These are phyloP conservation scores for Andrena dorsata DNA, from an alignment of 2,888 invertebrate species.

Conservation along the genomic window DNA sequence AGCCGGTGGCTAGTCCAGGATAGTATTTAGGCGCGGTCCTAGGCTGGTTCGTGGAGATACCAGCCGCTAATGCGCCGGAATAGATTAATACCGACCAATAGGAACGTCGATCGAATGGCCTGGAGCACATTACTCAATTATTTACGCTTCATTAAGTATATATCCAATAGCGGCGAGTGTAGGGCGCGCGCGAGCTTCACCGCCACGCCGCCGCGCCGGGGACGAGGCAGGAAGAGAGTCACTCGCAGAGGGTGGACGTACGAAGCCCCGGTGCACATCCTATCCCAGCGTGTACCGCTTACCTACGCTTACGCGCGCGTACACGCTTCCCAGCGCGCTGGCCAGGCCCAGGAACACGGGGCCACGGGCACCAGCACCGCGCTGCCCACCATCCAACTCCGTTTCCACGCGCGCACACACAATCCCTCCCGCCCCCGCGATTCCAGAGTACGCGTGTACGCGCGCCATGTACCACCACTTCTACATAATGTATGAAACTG, in stretches of 20 bases:
- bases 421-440: background rate
- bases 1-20: slow-evolving; percentile 65
- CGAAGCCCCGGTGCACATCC: slow-evolving; percentile 60
- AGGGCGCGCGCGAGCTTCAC: slow-evolving; percentile 74
- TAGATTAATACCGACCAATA: slow-evolving; percentile 85
- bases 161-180: slow-evolving; percentile 84
- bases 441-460: slow-evolving; percentile 58
- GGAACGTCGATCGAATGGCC: slow-evolving; percentile 84
- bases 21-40: slow-evolving; percentile 74
- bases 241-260: slow-evolving; percentile 61
- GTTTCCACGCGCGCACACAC: slow-evolving; percentile 43
- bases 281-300: slow-evolving; percentile 43
- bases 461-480: slow-evolving; percentile 76
- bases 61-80: slow-evolving; percentile 84
- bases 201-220: slow-evolving; percentile 54
- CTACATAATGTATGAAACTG: slow-evolving; percentile 84
- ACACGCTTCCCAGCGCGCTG: slow-evolving; percentile 46
- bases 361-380: slow-evolving; percentile 21
- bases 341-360: slow-evolving; percentile 42
- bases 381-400: slow-evolving; percentile 38
- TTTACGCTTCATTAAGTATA: slow-evolving; percentile 85
- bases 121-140: slow-evolving; percentile 85
- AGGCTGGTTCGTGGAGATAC: slow-evolving; percentile 80
- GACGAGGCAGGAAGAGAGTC: slow-evolving; percentile 43
- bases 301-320: slow-evolving; percentile 48